Percentiles rank a stretch among this genome's conserved stretches.
Conservation (phyloP, 2,113 vertebrate genomes). For the Elachura formosa region DNA sequence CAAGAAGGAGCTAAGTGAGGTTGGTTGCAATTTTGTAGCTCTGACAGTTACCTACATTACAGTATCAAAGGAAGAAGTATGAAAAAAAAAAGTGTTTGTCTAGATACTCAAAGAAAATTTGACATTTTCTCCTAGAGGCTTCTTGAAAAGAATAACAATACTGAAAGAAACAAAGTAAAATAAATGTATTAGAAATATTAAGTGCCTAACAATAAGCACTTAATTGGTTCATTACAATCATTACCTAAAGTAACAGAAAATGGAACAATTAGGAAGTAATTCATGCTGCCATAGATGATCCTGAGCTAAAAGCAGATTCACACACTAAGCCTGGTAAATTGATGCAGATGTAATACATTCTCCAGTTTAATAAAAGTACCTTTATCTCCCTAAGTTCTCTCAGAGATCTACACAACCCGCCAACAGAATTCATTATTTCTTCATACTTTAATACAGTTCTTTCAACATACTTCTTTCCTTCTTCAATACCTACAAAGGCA, state of each 20-base stretch:
- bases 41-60: background rate
- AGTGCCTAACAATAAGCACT: background rate
- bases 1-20: background rate
- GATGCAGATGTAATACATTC: background rate
- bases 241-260: background rate
- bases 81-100: background rate
- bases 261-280: background rate
- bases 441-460: constrained; percentile 81
- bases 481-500: constrained; percentile 77
- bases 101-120: background rate
- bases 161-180: background rate
- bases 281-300: background rate
- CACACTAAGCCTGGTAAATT: background rate
- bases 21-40: background rate
- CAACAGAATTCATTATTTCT: constrained; percentile 81
- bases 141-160: background rate
- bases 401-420: constrained; percentile 79
- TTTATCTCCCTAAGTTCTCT: constrained; percentile 80
- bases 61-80: background rate
- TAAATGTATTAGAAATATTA: background rate
- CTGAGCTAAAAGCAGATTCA: background rate
- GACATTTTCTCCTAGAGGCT: background rate
- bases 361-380: constrained; percentile 64
- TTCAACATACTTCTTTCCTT: constrained; percentile 82
- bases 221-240: background rate